Evolutionary conservation across 1,140 invertebrate species (phyloP), one percentile per base, ranked within the genome.

Genomic region (Caenorhabditis remanei): DNA sequence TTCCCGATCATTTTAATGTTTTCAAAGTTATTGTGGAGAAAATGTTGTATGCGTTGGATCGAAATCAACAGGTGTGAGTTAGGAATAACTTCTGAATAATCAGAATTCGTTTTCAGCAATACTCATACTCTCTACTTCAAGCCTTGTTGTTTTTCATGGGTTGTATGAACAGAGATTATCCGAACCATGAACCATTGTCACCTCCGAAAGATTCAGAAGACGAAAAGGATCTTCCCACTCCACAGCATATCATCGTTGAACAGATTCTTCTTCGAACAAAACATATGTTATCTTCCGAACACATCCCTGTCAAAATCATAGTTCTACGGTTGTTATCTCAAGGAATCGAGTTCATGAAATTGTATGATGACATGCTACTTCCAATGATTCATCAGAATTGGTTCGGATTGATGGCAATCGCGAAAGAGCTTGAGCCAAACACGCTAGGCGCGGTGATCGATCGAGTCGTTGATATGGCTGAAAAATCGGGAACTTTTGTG

Each of bases 361-460:
- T 16, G 24, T 65, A 79, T 32, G 86, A 87, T n/a, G 71, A 87
- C 43, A 65, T 56, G 32, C 82, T 87, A 6, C 82, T 87, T 13
- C 86, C 86, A 9, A 83, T 87, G 86, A 71, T 87, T 32, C 86
- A 87, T 87, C 86, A 87, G 46, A 83, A 83, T 56, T 87, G 86
- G 86, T 40, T 40, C n/a, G 75, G 71, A 24, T 4, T 79, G 21
- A 79, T 79, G 71, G 14, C 0, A 0, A 24, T 50, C 4, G 46
- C n/a, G n/a, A 53, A 24, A 32, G 46, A 21, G 0, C 2, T 19
- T 19, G n/a, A 79, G 11, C 46, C 71, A n/a, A 8, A 46, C 13
- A 53, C 71, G 14, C 11, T 79, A 11, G 11, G 11, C 6, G 7
- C 11, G n/a, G 8, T 24, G 2, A n/a, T 79, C 13, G 46, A 79